Evolutionary conservation across 2,113 vertebrate species (phyloP).

Genomic region (Entomyzon cyanotis): DNA sequence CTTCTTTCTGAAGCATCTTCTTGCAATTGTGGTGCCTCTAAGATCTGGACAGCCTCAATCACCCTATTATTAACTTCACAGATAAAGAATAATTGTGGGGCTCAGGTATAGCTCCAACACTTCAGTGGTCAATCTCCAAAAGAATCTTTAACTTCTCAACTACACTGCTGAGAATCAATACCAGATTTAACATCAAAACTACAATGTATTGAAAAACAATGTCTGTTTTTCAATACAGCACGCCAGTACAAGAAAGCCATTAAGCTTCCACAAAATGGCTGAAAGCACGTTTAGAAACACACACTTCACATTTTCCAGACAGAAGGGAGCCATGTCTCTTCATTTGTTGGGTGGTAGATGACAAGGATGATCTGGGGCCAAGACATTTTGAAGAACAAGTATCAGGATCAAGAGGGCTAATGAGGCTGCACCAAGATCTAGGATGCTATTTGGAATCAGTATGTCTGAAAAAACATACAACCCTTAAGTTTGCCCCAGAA

Average conservation of each 20-base stretch:
- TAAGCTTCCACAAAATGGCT: not conserved
- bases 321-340: not conserved
- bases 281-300: not conserved
- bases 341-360: not conserved
- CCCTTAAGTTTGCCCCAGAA: not conserved
- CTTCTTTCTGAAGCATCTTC: not conserved
- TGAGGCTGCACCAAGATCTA: not conserved
- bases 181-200: not conserved
- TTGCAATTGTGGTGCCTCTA: not conserved
- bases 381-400: not conserved
- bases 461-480: not conserved
- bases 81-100: not conserved
- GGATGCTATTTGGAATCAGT: not conserved
- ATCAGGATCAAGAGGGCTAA: not conserved
- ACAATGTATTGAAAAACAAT: too few relatives aligned
- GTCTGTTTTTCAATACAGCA: not conserved
- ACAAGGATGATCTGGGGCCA: not conserved
- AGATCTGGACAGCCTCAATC: not conserved
- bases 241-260: not conserved
- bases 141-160: not conserved
- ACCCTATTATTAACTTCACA: not conserved
- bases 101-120: not conserved
- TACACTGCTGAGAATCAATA: not conserved
- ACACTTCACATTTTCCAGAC: not conserved
- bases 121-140: not conserved